Evolutionary conservation across 2,797 vertebrate species (phyloP), one percentile per base, ranked within the genome.

Genomic region (Echiichthys vipera): DNA sequence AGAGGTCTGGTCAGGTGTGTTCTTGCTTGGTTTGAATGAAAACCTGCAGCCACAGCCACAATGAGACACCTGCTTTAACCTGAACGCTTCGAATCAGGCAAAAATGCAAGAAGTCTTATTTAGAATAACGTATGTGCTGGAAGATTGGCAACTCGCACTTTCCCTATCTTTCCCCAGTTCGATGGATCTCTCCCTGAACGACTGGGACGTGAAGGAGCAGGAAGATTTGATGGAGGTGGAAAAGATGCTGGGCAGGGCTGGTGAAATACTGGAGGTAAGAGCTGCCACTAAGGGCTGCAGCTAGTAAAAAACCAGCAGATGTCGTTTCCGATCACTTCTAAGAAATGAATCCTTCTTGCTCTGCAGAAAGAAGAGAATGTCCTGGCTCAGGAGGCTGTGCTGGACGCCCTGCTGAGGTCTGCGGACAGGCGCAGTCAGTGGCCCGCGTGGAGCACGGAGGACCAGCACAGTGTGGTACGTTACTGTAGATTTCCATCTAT

Each of bases 281-380:
- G 7, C 9, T n/a, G 14, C n/a, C 7, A 18, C 18, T 15, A n/a
- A 29, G 24, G 9, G 9, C 43, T 13, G 10, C n/a, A 32, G 9
- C 22, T 29, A 8, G 8, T 39, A 7, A 27, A n/a, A n/a, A n/a
- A n/a, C n/a, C n/a, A n/a, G n/a, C n/a, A n/a, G n/a, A n/a, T n/a
- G n/a, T 18, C 4, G 7, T 32, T 4, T 29, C n/a, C n/a, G n/a
- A n/a, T 32, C 7, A 14, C 20, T 27, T 2, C 36, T 34, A 18
- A 7, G 11, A 64, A n/a, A 11, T 14, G 10, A n/a, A n/a, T n/a
- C n/a, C n/a, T n/a, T 45, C 49, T 37, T 49, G 1, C 15, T 68
- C 13, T 59, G 22, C 83, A 95, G 94, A 94, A 93, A 67, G 95
- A 95, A 71, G 95, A 96, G 62, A 71, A 65, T 7, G 87, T 93